Evolutionary conservation across 2,797 vertebrate species (phyloP), one percentile per base, ranked within the genome.

Genomic region (Columba guinea): DNA sequence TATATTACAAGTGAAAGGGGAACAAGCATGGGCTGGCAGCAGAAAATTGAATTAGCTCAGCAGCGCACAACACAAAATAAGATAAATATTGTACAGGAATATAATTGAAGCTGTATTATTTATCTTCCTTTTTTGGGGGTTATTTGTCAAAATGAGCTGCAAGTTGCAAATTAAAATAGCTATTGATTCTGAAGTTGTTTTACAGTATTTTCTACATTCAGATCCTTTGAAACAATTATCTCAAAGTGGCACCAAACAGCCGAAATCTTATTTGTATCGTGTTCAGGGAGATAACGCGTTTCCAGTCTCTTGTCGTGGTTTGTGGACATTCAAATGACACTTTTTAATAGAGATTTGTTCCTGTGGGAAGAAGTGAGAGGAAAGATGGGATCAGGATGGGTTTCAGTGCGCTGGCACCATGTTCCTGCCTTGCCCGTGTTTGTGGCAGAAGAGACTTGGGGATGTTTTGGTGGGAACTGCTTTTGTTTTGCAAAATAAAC

Each of bases 41-140:
- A 96, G 97, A 93, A 96, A 97, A 98, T 96, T 97, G 95, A 97
- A 97, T 97, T 97, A 97, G 93, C 76, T 94, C 94, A 92, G 95
- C 93, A 87, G 93, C 87, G 58, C 91, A 68, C 86, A 85, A 62
- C 94, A 95, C 90, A 82, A 94, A 97, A 97, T 94, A 97, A 98
- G 97, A 98, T 92, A 97, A 97, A 97, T 97, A 96, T 93, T 95
- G 82, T 89, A 96, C 96, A 95, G 95, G 93, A 95, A 95, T 94
- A 94, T 97, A 97, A 97, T 95, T 97, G 96, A 96, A 96, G 76
- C 80, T 46, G 74, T 84, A 94, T 96, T 97, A 97, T 97, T 97
- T 97, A 95, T 96, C 89, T 81, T 89, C 41, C 81, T 70, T 82
- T 91, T 93, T 84, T 34, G 59, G 83, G 84, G 81, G 84, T 55